A percentile compares a stretch with the other conserved stretches of the same genome.
Conservation (phyloP, 2,888 invertebrate genomes). For the Cephus pulcher region DNA sequence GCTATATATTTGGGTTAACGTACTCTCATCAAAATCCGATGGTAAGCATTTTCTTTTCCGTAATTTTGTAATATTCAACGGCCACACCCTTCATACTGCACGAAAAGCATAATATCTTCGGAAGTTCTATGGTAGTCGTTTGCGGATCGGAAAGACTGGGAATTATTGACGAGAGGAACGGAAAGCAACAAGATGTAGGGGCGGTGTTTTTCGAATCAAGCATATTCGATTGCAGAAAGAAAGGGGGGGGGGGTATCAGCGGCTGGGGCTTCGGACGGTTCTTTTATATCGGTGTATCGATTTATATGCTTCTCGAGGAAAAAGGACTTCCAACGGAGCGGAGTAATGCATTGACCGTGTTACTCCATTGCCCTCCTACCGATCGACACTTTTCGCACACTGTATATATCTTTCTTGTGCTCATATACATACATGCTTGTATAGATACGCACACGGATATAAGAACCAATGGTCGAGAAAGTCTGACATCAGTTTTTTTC, state of each 20-base stretch:
- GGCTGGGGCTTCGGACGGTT: constrained; percentile 1
- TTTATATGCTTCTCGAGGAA: not conserved
- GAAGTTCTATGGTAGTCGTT: not conserved
- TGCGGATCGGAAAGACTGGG: not conserved
- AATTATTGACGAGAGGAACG: not conserved
- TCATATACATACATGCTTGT: not conserved
- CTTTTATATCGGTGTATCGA: constrained; percentile 7
- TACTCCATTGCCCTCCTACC: constrained; percentile 48
- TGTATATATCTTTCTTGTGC: not conserved
- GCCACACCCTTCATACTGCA: not conserved
- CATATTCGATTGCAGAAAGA: not conserved
- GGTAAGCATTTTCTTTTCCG: not conserved
- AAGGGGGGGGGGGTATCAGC: not conserved
- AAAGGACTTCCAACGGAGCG: constrained; percentile 34
- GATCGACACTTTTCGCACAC: constrained; percentile 28
- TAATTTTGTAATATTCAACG: not conserved
- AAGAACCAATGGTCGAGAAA: not conserved
- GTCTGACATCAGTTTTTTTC: not conserved
- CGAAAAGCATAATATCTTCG: not conserved
- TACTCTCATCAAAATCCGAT: not conserved
- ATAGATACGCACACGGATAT: not conserved
- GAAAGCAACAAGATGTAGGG: not conserved
- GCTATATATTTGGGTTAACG: not conserved
- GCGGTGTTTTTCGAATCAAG: not conserved
- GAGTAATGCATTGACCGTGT: constrained; percentile 53